Conservation (phyloP, 2,113 vertebrate species). For the Bambusicola thoracicus region DNA sequence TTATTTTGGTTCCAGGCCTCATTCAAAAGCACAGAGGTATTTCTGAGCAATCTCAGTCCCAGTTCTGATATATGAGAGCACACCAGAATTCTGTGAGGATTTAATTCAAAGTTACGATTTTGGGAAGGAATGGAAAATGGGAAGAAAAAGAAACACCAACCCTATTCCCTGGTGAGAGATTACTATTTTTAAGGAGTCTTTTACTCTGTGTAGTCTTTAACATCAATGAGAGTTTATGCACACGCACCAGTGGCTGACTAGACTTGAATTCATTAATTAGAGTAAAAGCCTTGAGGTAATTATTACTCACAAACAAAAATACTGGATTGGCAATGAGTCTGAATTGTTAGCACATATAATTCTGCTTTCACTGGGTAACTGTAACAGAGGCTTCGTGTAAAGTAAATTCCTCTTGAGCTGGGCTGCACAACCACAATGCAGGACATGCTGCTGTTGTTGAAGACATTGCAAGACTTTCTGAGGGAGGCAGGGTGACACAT, state of each 20-base stretch:
- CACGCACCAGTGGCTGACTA: background rate
- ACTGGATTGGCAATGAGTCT: background rate
- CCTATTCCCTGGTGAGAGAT: background rate
- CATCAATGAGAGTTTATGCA: background rate
- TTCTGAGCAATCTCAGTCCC: background rate
- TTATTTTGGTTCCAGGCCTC: background rate
- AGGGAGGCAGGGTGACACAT: background rate
- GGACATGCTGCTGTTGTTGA: background rate
- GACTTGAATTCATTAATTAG: background rate
- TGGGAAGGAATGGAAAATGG: background rate
- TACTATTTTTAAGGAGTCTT: background rate
- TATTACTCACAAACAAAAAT: background rate
- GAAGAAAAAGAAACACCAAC: background rate
- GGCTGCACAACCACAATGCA: background rate
- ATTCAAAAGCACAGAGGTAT: background rate
- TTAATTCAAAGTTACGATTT: background rate
- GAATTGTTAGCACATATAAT: background rate
- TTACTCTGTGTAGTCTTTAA: background rate
- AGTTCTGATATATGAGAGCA: background rate
- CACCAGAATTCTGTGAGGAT: background rate
- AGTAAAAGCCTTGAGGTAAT: constrained; percentile 30
- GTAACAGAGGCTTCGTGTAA: background rate
- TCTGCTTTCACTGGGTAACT: background rate
- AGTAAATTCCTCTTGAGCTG: background rate
- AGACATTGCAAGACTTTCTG: background rate